Conservation (phyloP, 1,140 invertebrate species). For the Linepithema humile region DNA sequence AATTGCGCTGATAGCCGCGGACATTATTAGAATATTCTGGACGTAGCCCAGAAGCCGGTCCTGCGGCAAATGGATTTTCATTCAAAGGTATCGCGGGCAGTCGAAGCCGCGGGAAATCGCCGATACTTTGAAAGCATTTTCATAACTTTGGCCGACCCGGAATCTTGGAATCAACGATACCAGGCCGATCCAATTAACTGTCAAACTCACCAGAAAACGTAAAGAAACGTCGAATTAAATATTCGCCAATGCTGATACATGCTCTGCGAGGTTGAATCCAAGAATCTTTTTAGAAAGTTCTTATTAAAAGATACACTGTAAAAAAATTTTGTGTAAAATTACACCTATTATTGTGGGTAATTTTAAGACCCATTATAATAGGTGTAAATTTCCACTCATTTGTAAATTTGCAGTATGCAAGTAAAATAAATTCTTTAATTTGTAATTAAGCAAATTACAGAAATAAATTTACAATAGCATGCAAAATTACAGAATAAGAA, state of each 20-base stretch:
- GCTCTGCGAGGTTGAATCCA: too few species aligned
- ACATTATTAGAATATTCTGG: conserved; percentile 81
- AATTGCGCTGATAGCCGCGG: conserved; percentile 76
- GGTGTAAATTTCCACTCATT: too few species aligned
- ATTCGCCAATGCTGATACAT: background rate
- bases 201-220: background rate
- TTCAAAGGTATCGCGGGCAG: conserved; percentile 74
- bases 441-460: too few species aligned
- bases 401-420: too few species aligned
- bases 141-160: conserved; percentile 76
- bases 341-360: too few species aligned
- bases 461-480: too few species aligned
- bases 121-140: conserved; percentile 69
- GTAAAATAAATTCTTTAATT: too few species aligned
- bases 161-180: conserved; percentile 67
- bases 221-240: background rate
- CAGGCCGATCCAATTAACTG: conserved; percentile 53
- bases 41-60: conserved; percentile 77
- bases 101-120: conserved; percentile 39
- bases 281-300: too few species aligned
- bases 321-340: too few species aligned
- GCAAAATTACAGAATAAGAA: too few species aligned
- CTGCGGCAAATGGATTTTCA: conserved; percentile 80
- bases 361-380: too few species aligned
- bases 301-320: too few species aligned